phyloP scores from a whole-genome alignment of 92 coral and sea anemone species.

The Epizoanthus ramosus region DNA sequence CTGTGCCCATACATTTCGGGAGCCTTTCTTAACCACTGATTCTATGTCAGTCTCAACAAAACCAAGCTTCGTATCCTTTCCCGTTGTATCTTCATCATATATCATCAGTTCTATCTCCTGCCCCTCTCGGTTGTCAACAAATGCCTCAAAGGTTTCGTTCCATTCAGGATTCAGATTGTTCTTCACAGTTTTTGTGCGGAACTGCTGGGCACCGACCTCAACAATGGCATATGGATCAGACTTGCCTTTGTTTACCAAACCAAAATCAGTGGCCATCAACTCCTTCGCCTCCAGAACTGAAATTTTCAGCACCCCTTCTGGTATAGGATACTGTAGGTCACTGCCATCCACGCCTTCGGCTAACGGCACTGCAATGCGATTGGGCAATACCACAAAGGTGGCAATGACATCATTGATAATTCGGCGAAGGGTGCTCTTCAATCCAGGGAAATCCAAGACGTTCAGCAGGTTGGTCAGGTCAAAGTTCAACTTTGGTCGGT shows the following conservation, averaged over 20 bases:
- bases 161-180: conserved; percentile 86
- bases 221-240: conserved; percentile 88
- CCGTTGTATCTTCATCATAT: conserved; percentile 89
- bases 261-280: conserved; percentile 79
- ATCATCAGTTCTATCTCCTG: conserved; percentile 70
- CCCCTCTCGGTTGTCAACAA: conserved; percentile 91
- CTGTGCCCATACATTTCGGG: conserved; percentile 86
- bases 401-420: conserved; percentile 89
- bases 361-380: conserved; percentile 88
- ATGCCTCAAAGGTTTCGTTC: conserved; percentile 95
- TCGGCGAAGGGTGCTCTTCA: conserved; percentile 92
- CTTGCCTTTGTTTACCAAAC: conserved; percentile 84
- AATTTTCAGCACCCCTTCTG: conserved; percentile 92
- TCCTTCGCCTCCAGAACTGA: conserved; percentile 87
- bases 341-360: conserved; percentile 93
- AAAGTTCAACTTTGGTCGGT: conserved; percentile 91
- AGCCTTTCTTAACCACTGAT: conserved; percentile 80
- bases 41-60: conserved; percentile 74
- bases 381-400: conserved; percentile 90
- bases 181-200: conserved; percentile 73
- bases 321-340: conserved; percentile 94
- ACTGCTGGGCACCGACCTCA: conserved; percentile 91
- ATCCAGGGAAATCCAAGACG: conserved; percentile 94
- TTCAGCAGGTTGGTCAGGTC: conserved; percentile 89
- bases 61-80: conserved; percentile 88